Conservation (phyloP, 2,888 invertebrate genomes). For the Panzeria rudis region DNA sequence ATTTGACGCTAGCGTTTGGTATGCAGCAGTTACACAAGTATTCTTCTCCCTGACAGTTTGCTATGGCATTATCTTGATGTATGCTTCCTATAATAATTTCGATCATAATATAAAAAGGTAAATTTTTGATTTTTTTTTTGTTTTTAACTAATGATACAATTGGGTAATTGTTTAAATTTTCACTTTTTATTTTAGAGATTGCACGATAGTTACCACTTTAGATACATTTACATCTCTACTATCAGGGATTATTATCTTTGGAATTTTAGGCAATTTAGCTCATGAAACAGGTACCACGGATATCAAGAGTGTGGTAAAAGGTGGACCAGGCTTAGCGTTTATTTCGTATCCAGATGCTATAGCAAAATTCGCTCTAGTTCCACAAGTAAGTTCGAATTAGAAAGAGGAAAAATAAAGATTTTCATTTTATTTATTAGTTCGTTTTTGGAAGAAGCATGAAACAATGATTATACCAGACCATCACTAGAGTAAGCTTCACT, state of each 20-base stretch:
- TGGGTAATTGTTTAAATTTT: not conserved
- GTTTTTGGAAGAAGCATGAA: too few species aligned
- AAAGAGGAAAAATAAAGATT: not conserved
- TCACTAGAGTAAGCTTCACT: too few species aligned
- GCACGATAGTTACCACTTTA: constrained; percentile 91
- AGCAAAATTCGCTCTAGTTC: constrained; percentile 84
- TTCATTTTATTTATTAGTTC: not conserved
- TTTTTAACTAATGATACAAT: not conserved
- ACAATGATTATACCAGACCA: too few species aligned
- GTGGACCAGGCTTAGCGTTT: constrained; percentile 91
- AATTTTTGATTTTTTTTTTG: not conserved
- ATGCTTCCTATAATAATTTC: constrained; percentile 86
- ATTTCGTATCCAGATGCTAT: constrained; percentile 88
- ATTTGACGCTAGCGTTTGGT: constrained; percentile 85
- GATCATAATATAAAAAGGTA: constrained; percentile 86
- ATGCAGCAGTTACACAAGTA: constrained; percentile 87
- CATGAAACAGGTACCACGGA: constrained; percentile 86
- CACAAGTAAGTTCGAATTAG: constrained; percentile 80
- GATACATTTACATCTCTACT: constrained; percentile 93
- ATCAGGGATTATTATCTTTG: constrained; percentile 92
- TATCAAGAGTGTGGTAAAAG: constrained; percentile 87
- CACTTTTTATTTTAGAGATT: constrained; percentile 85
- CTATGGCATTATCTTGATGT: constrained; percentile 87
- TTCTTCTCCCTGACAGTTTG: constrained; percentile 87
- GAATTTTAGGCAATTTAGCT: constrained; percentile 92